Percentiles rank a stretch among this genome's conserved stretches.
Evolutionary conservation across 92 coral and sea anemone species (phyloP).

Genomic region (Actinernus sp.): DNA sequence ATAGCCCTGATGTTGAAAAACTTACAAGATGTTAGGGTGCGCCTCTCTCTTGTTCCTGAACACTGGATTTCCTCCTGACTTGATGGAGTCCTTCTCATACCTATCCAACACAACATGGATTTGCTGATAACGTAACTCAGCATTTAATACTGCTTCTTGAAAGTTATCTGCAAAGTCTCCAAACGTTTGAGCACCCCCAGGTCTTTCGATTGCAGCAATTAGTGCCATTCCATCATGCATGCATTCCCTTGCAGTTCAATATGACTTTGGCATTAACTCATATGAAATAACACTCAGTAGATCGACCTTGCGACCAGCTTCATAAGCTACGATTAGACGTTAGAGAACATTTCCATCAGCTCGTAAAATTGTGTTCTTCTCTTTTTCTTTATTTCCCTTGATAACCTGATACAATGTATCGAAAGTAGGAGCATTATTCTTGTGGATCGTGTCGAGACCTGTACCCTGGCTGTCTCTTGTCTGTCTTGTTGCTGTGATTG

Average conservation of each 20-base stretch:
- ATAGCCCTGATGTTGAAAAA: too few species aligned
- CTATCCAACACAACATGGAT: too few species aligned
- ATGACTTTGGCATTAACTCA: conserved; percentile 41
- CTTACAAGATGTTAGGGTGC: too few species aligned
- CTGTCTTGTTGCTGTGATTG: conserved; percentile 3
- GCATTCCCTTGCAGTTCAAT: conserved; percentile 35
- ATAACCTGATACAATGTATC: conserved; percentile 63
- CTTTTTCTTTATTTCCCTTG: conserved; percentile 55
- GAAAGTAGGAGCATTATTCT: conserved; percentile 65
- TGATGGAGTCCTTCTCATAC: too few species aligned
- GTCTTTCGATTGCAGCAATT: conserved; percentile 44
- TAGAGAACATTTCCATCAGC: conserved; percentile 61
- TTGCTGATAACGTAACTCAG: too few species aligned
- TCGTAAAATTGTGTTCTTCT: conserved; percentile 35
- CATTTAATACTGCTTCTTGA: too few species aligned
- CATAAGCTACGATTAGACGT: conserved; percentile 62
- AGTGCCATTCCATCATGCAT: conserved; percentile 62
- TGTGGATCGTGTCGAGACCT: conserved; percentile 53
- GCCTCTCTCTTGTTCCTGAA: too few species aligned
- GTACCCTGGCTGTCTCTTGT: conserved; percentile 12
- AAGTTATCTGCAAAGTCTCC: conserved; percentile 42
- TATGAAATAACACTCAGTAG: conserved; percentile 28
- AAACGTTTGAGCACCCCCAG: conserved; percentile 56
- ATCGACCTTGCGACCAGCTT: conserved; percentile 69
- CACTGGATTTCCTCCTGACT: too few species aligned